Conservation (phyloP, 2,888 invertebrate genomes). For the Napeogenes sylphis region DNA sequence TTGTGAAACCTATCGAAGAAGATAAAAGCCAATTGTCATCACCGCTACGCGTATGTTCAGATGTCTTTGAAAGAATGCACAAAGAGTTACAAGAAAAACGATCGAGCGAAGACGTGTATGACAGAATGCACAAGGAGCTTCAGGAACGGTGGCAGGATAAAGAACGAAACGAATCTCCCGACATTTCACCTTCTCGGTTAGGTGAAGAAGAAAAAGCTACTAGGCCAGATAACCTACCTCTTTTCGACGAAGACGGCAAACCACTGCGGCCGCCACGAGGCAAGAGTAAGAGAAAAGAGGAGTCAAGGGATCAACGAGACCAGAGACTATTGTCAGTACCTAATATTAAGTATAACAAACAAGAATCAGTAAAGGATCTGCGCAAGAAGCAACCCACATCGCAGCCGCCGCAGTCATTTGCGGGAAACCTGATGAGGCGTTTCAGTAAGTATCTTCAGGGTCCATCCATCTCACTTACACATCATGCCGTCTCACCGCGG, state of each 20-base stretch:
- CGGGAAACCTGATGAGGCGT: slow-evolving; percentile 87
- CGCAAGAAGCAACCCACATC: slow-evolving; percentile 72
- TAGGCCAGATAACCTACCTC: slow-evolving; percentile 82
- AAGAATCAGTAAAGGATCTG: slow-evolving; percentile 75
- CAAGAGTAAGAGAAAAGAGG: slow-evolving; percentile 60
- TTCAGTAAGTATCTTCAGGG: slow-evolving; percentile 87
- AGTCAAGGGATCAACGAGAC: slow-evolving; percentile 72
- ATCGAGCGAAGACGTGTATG: slow-evolving; percentile 52
- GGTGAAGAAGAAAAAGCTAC: slow-evolving; percentile 40
- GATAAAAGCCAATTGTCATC: slow-evolving; percentile 43
- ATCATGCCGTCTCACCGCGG: slow-evolving; percentile 43
- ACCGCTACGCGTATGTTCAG: slow-evolving; percentile 61
- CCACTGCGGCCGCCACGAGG: slow-evolving; percentile 71
- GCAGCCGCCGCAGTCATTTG: slow-evolving; percentile 77
- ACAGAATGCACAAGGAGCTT: slow-evolving; percentile 67
- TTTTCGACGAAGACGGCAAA: slow-evolving; percentile 61
- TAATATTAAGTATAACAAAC: slow-evolving; percentile 81
- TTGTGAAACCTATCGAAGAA: slow-evolving; percentile 32
- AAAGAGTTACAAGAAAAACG: slow-evolving; percentile 58
- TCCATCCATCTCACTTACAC: slow-evolving; percentile 38
- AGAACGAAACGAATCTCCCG: slow-evolving; percentile 47
- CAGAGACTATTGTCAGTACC: slow-evolving; percentile 86
- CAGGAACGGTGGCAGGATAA: slow-evolving; percentile 63
- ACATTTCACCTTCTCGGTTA: slow-evolving; percentile 42
- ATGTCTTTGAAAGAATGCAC: slow-evolving; percentile 66